phyloP scores from a whole-genome alignment of 2,888 invertebrate genomes.

The Caenorhabditis sp. region DNA sequence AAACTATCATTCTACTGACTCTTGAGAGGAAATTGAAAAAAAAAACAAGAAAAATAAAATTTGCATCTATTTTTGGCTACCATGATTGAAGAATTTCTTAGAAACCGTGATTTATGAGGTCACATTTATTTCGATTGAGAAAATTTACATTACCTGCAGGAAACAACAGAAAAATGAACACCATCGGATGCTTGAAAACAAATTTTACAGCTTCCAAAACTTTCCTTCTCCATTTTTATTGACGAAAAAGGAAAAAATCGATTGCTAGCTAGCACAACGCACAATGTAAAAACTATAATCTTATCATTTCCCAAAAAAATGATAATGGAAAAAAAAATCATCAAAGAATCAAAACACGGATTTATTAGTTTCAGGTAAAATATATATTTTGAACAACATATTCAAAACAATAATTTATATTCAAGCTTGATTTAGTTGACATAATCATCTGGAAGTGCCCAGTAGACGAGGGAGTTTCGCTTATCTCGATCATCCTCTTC shows the following conservation, averaged over 20 bases:
- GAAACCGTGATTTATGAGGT: too few species aligned
- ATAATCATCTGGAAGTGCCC: constrained; percentile 32
- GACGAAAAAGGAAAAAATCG: background rate
- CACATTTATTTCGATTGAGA: too few species aligned
- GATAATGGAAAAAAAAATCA: background rate
- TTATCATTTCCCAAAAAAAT: background rate
- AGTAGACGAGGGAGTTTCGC: constrained; percentile 32
- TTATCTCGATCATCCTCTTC: constrained; percentile 42
- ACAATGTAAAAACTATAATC: constrained; percentile 3
- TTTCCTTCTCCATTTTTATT: constrained; percentile 8
- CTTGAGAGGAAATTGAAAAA: too few species aligned
- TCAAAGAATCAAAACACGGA: background rate
- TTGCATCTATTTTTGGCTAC: too few species aligned
- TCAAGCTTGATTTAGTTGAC: constrained; percentile 9
- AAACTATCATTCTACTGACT: too few species aligned
- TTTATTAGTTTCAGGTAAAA: background rate
- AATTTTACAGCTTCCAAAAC: constrained; percentile 18
- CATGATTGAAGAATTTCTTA: too few species aligned
- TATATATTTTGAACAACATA: too few species aligned
- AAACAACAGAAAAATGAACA: constrained; percentile 24
- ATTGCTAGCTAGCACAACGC: background rate
- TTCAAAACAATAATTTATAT: too few species aligned
- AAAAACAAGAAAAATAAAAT: too few species aligned
- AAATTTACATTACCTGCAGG: constrained; percentile 22
- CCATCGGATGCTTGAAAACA: constrained; percentile 31